Base-by-base conservation (phyloP, 2,797 vertebrate species). In the Tangara arthus region DNA sequence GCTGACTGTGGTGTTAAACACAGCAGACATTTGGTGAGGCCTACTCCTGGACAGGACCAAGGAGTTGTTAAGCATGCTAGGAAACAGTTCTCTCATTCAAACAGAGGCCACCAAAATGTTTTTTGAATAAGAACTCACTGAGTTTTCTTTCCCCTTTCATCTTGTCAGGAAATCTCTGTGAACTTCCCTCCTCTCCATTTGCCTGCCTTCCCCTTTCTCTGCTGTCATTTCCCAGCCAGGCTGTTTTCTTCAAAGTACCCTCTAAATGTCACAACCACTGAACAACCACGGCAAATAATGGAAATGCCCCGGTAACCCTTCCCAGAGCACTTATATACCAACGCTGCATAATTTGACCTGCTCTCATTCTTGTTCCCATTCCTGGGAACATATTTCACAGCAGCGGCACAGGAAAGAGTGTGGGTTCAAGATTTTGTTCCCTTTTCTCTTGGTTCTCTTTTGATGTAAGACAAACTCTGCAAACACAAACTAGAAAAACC, bases 231-330 rank as follows among this genome's bases (percentile, higher is more conserved):
- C 94, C 80, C 90, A 94, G 91, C 71, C 9, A 3, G 87, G 77
- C 66, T 90, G 9, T 93, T 95, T 96, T 96, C 93, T 95, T 94
- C 91, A 89, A 96, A 97, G 89, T 87, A 94, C 91, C 93, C 75
- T 93, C 85, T 82, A 95, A 96, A 96, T 93, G 94, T 96, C 95
- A 94, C 94, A 94, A 76, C 80, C 92, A 55, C 86, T 78, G 76
- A 93, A 60, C 66, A 89, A 79, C 91, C 87, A 27, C 82, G 90
- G 95, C 87, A 96, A 93, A 87, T 93, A 89, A 91, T 89, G 93
- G 94, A 95, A 97, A 96, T 94, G 95, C 91, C 91, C 85, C 60
- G 24, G 23, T 87, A 94, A 94, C 93, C 85, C 64, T 96, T 90
- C 81, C 73, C 90, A 84, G 70, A 81, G 80, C 77, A 77, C 73